Conservation (phyloP, 1,140 invertebrate genomes). For the Wiebesia pumilae region DNA sequence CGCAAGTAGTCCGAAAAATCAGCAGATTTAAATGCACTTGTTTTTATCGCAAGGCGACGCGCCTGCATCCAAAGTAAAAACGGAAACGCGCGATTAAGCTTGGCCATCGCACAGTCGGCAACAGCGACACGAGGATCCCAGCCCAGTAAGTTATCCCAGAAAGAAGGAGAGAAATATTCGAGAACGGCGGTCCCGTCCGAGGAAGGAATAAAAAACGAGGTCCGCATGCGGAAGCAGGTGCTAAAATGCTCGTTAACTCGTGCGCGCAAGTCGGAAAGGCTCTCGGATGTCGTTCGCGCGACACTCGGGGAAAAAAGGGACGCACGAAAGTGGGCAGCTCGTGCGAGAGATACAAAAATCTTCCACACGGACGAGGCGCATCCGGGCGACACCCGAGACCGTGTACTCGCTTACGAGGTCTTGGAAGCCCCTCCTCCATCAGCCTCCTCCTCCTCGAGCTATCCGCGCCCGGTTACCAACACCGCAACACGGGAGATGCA, state of each 20-base stretch:
- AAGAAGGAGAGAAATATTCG: background rate
- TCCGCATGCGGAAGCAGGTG: background rate
- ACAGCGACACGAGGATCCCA: too few species aligned
- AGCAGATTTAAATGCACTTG: background rate
- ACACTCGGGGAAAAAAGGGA: background rate
- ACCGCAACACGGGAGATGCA: background rate
- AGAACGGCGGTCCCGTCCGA: background rate
- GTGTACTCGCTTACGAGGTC: too few species aligned
- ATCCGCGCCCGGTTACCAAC: too few species aligned
- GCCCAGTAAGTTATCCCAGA: background rate
- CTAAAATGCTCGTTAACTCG: background rate
- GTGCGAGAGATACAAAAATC: background rate
- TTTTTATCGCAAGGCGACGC: background rate
- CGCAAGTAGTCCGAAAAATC: background rate
- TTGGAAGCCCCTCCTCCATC: too few species aligned
- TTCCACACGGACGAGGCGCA: background rate
- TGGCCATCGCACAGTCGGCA: too few species aligned
- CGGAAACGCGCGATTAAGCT: too few species aligned
- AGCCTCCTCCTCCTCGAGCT: background rate
- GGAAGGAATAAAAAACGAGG: too few species aligned
- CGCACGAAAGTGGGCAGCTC: background rate
- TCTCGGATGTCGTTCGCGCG: background rate
- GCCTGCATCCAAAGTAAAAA: background rate
- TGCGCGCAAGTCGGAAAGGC: background rate
- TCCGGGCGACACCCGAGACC: constrained; percentile 8